Conservation (phyloP, 1,140 invertebrate genomes). For the Bombus sylvicola region DNA sequence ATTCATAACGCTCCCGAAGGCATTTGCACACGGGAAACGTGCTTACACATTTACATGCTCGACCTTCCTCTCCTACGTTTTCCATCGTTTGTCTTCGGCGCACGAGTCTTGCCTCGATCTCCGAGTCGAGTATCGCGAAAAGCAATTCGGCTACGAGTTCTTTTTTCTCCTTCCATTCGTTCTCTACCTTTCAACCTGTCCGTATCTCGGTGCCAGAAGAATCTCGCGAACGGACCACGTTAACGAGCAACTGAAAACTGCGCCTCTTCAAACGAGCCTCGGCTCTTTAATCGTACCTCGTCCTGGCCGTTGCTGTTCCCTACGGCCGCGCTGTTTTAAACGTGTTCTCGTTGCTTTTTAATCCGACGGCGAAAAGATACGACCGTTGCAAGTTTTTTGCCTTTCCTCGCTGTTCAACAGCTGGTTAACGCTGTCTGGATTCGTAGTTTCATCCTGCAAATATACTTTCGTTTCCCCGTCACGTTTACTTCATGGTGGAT, state of each 20-base stretch:
- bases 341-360: not conserved
- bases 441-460: not conserved
- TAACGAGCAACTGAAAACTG: constrained; percentile 52
- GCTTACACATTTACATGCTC: constrained; percentile 35
- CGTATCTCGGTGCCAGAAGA: not conserved
- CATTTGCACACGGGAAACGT: constrained; percentile 9
- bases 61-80: not conserved
- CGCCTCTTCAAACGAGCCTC: constrained; percentile 11
- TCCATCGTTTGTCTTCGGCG: not conserved
- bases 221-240: not conserved
- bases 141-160: constrained; percentile 2
- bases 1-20: constrained; percentile 58
- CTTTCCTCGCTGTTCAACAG: not conserved
- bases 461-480: not conserved
- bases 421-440: not conserved
- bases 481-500: not conserved
- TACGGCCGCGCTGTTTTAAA: constrained; percentile 17
- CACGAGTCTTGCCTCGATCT: not conserved
- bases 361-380: constrained; percentile 13
- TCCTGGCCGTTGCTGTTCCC: not conserved
- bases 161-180: not conserved
- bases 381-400: not conserved
- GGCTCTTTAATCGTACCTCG: constrained; percentile 15
- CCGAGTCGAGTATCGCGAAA: constrained; percentile 1
- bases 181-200: not conserved